Conservation (phyloP, 92 coral and sea anemone genomes). For the Meandrina meandrites region DNA sequence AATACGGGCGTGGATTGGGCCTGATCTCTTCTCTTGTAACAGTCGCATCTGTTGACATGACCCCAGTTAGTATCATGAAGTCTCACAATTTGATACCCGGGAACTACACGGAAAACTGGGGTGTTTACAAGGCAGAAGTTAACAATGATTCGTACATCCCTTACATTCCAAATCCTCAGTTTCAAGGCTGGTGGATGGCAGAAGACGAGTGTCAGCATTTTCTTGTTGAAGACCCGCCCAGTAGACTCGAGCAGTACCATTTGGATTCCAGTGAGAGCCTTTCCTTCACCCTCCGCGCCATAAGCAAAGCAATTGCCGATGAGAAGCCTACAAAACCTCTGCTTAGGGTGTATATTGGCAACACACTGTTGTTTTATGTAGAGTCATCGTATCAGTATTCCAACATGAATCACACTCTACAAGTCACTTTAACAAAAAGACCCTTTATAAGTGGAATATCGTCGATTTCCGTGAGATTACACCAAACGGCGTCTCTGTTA, state of each 20-base stretch:
- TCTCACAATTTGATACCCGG: conserved; percentile 39
- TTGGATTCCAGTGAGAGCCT: conserved; percentile 83
- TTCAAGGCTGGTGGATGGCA: conserved; percentile 82
- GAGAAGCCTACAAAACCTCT: conserved; percentile 36
- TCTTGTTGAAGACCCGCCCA: conserved; percentile 59
- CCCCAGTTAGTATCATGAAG: conserved; percentile 19
- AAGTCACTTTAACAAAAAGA: conserved; percentile 63
- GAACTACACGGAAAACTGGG: conserved; percentile 62
- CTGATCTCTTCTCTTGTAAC: background rate
- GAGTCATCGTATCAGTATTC: conserved; percentile 45
- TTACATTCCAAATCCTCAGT: conserved; percentile 32
- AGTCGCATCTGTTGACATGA: conserved; percentile 26
- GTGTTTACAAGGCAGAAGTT: conserved; percentile 41
- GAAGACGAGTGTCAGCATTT: conserved; percentile 82
- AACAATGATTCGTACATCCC: conserved; percentile 27
- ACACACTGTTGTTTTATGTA: conserved; percentile 66
- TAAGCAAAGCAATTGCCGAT: conserved; percentile 45
- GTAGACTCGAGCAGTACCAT: conserved; percentile 61
- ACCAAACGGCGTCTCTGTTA: conserved; percentile 72
- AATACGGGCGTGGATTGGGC: conserved; percentile 43
- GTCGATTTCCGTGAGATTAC: conserved; percentile 61
- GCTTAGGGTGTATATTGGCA: conserved; percentile 69
- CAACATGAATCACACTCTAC: conserved; percentile 64
- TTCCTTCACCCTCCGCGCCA: conserved; percentile 63
- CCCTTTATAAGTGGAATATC: conserved; percentile 83